Conservation (phyloP, 2,113 vertebrate species). For the Pomatostomus ruficeps region DNA sequence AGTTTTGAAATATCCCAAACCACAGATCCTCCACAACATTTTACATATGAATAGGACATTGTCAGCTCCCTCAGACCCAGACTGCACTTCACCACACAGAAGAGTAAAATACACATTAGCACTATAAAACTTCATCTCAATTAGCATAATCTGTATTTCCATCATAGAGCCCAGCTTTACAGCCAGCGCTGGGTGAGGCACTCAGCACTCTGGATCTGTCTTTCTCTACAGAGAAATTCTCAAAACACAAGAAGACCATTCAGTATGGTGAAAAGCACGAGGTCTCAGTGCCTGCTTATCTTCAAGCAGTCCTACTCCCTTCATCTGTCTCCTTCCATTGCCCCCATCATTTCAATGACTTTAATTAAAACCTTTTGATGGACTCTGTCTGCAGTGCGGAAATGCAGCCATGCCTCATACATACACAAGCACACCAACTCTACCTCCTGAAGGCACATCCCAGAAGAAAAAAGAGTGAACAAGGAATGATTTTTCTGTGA, state of each 20-base stretch:
- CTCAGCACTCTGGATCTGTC: neutral
- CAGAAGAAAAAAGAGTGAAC: neutral
- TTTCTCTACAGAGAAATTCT: neutral
- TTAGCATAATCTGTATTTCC: slow-evolving; percentile 61
- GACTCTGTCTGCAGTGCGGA: neutral
- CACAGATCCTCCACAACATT: slow-evolving; percentile 17
- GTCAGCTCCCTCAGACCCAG: slow-evolving; percentile 7
- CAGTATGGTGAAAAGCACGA: neutral
- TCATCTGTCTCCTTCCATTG: neutral
- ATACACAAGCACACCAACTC: neutral
- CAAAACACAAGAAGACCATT: slow-evolving; percentile 21
- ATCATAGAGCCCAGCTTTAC: slow-evolving; percentile 20
- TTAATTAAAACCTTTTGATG: neutral
- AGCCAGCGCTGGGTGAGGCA: neutral
- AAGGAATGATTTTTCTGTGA: neutral
- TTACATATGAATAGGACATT: slow-evolving; percentile 43
- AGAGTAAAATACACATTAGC: slow-evolving; percentile 39
- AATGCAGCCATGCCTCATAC: neutral
- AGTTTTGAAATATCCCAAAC: slow-evolving; percentile 12
- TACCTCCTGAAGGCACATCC: neutral
- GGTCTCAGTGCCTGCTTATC: neutral
- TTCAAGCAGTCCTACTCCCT: neutral
- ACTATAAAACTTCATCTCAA: slow-evolving; percentile 36
- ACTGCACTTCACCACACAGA: slow-evolving; percentile 5
- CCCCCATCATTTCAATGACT: neutral